phyloP scores from a whole-genome alignment of 1,140 invertebrate species.

The Sycobia sp. region DNA sequence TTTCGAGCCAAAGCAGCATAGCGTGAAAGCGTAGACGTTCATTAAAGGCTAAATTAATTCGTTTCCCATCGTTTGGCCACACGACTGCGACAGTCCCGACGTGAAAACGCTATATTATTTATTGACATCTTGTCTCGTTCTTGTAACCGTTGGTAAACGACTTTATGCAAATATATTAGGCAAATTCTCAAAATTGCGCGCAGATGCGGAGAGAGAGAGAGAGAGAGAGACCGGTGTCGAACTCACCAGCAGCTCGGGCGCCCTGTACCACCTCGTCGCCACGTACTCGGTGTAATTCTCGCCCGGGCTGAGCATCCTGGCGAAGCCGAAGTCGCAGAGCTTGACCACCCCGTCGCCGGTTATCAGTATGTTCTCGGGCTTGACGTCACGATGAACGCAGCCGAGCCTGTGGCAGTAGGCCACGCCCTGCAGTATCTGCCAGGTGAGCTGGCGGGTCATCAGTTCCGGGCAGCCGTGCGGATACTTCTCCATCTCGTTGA shows the following conservation, averaged over 20 bases:
- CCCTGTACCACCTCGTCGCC: constrained; percentile 97
- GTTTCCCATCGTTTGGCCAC: no score
- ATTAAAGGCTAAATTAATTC: no score
- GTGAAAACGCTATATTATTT: no score
- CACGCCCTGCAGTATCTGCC: constrained; percentile 93
- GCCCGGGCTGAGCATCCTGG: constrained; percentile 92
- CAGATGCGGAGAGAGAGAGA: neutral
- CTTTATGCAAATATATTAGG: no score
- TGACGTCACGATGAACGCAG: constrained; percentile 96
- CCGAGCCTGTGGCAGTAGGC: constrained; percentile 96
- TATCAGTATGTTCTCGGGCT: constrained; percentile 99
- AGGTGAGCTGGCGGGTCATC: constrained; percentile 89
- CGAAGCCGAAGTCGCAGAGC: constrained; percentile 98
- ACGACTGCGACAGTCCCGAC: no score
- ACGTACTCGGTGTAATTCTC: constrained; percentile 99
- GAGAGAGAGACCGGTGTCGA: no score
- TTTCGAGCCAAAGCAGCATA: no score
- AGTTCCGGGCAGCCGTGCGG: constrained; percentile 81
- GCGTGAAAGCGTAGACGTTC: no score
- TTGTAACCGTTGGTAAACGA: no score
- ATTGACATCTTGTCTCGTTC: no score
- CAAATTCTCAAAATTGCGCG: no score
- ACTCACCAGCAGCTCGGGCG: constrained; percentile 83
- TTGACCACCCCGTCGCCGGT: constrained; percentile 93
- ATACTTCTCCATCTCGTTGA: constrained; percentile 94